phyloP scores from a whole-genome alignment of 2,888 invertebrate species.

The Tromatobia lineatoria region DNA sequence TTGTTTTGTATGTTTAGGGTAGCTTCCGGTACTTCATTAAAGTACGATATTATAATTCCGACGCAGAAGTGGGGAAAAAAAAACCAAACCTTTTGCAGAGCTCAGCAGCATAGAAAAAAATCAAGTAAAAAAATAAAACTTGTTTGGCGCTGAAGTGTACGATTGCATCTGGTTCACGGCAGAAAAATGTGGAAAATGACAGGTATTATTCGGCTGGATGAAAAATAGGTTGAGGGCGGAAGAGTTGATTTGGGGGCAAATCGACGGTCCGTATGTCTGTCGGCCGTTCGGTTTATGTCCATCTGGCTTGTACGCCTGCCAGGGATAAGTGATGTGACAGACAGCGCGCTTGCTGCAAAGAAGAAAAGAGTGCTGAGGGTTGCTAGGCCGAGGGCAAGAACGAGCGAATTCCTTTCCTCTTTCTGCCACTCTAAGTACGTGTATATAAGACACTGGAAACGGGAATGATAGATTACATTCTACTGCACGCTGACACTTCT shows the following conservation, averaged over 20 bases:
- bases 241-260: conserved; percentile 11
- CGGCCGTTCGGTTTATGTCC: conserved; percentile 30
- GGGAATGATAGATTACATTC: conserved; percentile 78
- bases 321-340: conserved; percentile 55
- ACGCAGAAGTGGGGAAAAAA: too few relatives aligned
- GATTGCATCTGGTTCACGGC: conserved; percentile 16
- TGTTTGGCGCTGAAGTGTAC: background rate
- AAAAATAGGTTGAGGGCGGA: conserved; percentile 29
- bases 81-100: too few relatives aligned
- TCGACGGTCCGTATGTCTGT: conserved; percentile 14
- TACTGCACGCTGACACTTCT: conserved; percentile 73
- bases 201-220: conserved; percentile 30
- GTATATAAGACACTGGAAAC: conserved; percentile 49
- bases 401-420: conserved; percentile 17
- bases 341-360: conserved; percentile 26
- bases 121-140: background rate
- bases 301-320: conserved; percentile 42
- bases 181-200: conserved; percentile 26
- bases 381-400: conserved; percentile 37
- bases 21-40: too few relatives aligned
- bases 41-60: too few relatives aligned
- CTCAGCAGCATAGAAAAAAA: too few relatives aligned
- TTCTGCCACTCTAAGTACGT: conserved; percentile 12
- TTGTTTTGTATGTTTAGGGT: too few relatives aligned
- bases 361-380: conserved; percentile 27